Conservation (phyloP, 2,113 vertebrate genomes). For the Cavia porcellus region DNA sequence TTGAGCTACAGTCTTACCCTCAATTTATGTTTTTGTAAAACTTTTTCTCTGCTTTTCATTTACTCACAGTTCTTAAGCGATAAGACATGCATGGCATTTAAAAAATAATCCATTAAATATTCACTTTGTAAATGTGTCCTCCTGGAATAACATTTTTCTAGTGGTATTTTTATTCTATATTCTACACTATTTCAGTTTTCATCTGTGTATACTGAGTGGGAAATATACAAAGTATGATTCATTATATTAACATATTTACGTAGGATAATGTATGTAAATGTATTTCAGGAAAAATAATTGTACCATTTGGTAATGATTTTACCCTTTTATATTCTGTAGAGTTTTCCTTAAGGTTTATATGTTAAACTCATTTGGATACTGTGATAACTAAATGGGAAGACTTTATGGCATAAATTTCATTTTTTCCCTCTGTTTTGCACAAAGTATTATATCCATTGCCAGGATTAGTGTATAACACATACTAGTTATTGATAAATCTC, state of each 20-base stretch:
- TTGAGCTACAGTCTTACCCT: not conserved
- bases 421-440: not conserved
- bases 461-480: not conserved
- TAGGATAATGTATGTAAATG: not conserved
- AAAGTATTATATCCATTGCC: not conserved
- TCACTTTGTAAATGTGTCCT: not conserved
- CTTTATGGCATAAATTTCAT: not conserved
- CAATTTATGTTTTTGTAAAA: not conserved
- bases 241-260: not conserved
- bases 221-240: not conserved
- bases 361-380: not conserved
- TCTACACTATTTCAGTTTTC: not conserved
- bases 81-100: not conserved
- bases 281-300: not conserved
- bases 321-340: not conserved
- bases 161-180: not conserved
- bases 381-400: not conserved
- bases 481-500: not conserved
- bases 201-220: not conserved
- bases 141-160: not conserved
- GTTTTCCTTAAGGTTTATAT: not conserved
- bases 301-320: conserved; percentile 7
- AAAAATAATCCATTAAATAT: not conserved
- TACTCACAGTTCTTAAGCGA: not conserved
- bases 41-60: conserved; percentile 12